Evolutionary conservation across 2,888 invertebrate species (phyloP).

Genomic region (Hemicrepidius hirtus): DNA sequence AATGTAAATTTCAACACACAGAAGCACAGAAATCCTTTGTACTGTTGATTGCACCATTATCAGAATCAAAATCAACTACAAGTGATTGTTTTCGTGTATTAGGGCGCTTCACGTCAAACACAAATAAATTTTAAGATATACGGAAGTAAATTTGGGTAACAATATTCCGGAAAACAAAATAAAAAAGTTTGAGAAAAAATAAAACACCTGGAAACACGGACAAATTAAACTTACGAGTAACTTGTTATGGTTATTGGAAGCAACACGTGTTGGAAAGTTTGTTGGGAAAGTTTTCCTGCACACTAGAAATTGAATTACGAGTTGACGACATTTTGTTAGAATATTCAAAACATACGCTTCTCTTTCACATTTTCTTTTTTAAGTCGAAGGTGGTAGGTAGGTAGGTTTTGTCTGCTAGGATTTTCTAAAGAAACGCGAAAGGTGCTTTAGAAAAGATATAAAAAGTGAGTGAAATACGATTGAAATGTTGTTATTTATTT

Average conservation of each 20-base stretch:
- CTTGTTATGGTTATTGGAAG: slow-evolving; percentile 30
- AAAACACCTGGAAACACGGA: slow-evolving; percentile 9
- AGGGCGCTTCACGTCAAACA: too few relatives aligned
- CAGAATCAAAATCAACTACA: slow-evolving; percentile 1
- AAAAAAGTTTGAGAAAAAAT: too few relatives aligned
- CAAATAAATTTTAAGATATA: too few relatives aligned
- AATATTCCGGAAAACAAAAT: too few relatives aligned
- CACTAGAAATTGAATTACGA: slow-evolving; percentile 23
- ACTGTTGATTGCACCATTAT: slow-evolving; percentile 5
- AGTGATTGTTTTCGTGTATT: too few relatives aligned
- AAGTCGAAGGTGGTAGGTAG: neutral
- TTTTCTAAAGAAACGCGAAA: neutral
- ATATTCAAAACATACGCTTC: slow-evolving; percentile 25
- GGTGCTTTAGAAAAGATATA: neutral
- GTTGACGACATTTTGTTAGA: slow-evolving; percentile 26
- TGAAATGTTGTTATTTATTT: too few relatives aligned
- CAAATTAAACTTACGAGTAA: slow-evolving; percentile 16
- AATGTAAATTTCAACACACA: neutral
- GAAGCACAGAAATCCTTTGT: slow-evolving; percentile 1
- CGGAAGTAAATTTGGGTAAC: too few relatives aligned
- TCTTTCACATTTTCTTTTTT: slow-evolving; percentile 13
- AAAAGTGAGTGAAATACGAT: too few relatives aligned
- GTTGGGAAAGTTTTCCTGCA: slow-evolving; percentile 14
- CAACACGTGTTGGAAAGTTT: slow-evolving; percentile 29
- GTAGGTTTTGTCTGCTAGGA: neutral